phyloP scores from a whole-genome alignment of 2,113 vertebrate genomes.

The Bothrops jararaca region DNA sequence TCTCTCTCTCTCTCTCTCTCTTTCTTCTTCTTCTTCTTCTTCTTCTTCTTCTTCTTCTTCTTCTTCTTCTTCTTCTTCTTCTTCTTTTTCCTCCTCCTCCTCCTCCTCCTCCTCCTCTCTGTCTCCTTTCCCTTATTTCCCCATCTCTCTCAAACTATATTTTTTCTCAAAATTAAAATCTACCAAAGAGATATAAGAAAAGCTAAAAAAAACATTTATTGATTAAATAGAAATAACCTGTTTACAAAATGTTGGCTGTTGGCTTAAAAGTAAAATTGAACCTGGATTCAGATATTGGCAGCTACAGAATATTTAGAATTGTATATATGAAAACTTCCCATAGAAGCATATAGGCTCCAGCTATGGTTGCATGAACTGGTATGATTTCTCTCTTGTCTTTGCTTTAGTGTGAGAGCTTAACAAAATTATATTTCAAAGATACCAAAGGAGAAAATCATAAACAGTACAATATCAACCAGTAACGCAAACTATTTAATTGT shows the following conservation, averaged over 20 bases:
- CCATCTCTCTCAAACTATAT: background rate
- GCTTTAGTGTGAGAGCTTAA: background rate
- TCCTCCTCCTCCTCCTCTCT: background rate
- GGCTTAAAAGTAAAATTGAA: background rate
- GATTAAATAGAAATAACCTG: background rate
- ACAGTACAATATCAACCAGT: background rate
- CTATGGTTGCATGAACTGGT: constrained; percentile 27
- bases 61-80: background rate
- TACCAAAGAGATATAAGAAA: background rate
- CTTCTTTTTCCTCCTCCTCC: too few relatives aligned
- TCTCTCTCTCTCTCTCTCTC: background rate
- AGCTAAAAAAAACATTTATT: background rate
- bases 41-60: background rate
- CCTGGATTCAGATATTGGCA: background rate
- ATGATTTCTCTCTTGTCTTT: constrained; percentile 29
- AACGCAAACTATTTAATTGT: background rate
- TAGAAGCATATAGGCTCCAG: background rate
- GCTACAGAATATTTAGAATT: background rate
- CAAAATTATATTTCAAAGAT: background rate
- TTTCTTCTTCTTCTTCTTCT: background rate
- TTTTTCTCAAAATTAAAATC: background rate
- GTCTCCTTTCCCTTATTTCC: background rate
- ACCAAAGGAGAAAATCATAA: constrained; percentile 2
- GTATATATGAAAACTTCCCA: constrained; percentile 24
- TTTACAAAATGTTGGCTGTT: background rate